These are phyloP conservation scores for Eueides isabella DNA, from an alignment of 1,140 invertebrate species.

Conservation along the genomic window DNA sequence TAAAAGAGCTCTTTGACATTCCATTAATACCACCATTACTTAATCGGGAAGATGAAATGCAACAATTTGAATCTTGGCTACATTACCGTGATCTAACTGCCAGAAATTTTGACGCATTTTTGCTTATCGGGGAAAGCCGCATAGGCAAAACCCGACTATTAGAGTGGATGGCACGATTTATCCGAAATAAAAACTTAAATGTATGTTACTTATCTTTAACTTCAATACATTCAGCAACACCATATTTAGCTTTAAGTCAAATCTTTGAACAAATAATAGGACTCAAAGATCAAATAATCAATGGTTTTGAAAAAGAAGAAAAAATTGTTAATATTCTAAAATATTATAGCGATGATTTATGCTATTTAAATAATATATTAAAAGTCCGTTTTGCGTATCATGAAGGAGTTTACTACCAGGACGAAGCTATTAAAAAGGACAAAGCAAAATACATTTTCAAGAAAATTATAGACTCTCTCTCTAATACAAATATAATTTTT, in stretches of 20 bases:
- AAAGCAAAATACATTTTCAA: slow-evolving; percentile 66
- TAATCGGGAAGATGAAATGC: slow-evolving; percentile 71
- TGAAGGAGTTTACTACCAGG: slow-evolving; percentile 54
- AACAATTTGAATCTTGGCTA: slow-evolving; percentile 70
- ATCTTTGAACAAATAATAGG: slow-evolving; percentile 70
- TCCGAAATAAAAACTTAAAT: slow-evolving; percentile 52
- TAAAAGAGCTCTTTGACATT: slow-evolving; percentile 68
- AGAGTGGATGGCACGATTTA: slow-evolving; percentile 65
- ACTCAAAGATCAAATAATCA: slow-evolving; percentile 54
- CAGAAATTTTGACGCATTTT: slow-evolving; percentile 69
- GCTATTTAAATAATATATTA: slow-evolving; percentile 72
- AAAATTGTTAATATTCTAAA: slow-evolving; percentile 66
- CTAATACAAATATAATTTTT: slow-evolving; percentile 59
- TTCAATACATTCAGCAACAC: slow-evolving; percentile 72
- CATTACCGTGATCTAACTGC: slow-evolving; percentile 46
- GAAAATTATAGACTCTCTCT: slow-evolving; percentile 56
- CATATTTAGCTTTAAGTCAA: slow-evolving; percentile 73
- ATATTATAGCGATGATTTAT: slow-evolving; percentile 66
- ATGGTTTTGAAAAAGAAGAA: slow-evolving; percentile 72
- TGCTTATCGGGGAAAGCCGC: slow-evolving; percentile 71
- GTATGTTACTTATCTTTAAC: slow-evolving; percentile 63
- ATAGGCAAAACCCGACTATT: slow-evolving; percentile 77
- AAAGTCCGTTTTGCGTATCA: slow-evolving; percentile 73
- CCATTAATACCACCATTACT: slow-evolving; percentile 64
- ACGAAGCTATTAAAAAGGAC: slow-evolving; percentile 59